These are phyloP conservation scores for Phoebastria nigripes DNA, from an alignment of 2,797 vertebrate genomes.

Conservation along the genomic window DNA sequence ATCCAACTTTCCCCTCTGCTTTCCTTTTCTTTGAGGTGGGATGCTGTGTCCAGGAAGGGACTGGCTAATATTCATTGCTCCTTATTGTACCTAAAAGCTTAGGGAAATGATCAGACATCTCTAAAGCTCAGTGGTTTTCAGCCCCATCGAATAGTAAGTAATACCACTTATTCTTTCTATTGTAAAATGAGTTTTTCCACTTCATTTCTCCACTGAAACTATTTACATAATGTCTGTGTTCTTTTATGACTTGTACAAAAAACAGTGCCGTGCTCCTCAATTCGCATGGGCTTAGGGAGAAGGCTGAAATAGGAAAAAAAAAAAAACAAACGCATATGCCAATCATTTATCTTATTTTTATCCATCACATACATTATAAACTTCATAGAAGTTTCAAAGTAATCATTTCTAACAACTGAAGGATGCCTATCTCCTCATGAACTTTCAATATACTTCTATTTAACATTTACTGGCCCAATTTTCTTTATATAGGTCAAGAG, in stretches of 20 bases:
- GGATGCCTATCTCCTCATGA: background rate
- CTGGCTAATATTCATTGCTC: background rate
- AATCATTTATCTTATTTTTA: constrained; percentile 16
- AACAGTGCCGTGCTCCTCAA: background rate
- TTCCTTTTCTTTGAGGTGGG: background rate
- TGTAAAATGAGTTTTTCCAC: constrained; percentile 45
- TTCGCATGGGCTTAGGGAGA: background rate
- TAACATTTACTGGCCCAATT: constrained; percentile 34
- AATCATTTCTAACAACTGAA: background rate
- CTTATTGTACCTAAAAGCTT: background rate
- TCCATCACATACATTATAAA: background rate
- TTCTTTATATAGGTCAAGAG: constrained; percentile 47
- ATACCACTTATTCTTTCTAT: background rate
- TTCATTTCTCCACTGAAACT: constrained; percentile 44
- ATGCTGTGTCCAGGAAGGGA: background rate
- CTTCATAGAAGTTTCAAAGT: background rate
- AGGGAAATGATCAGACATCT: background rate
- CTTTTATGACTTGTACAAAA: background rate
- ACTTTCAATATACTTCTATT: constrained; percentile 12
- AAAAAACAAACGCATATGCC: background rate
- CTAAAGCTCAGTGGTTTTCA: background rate
- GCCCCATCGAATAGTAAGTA: background rate
- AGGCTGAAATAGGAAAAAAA: background rate
- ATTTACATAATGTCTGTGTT: constrained; percentile 50
- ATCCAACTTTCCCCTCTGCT: background rate